Percentiles rank a stretch among this genome's conserved stretches.
These are phyloP conservation scores for Cartodere bifasciata DNA, from an alignment of 2,888 invertebrate genomes.

Conservation along the genomic window DNA sequence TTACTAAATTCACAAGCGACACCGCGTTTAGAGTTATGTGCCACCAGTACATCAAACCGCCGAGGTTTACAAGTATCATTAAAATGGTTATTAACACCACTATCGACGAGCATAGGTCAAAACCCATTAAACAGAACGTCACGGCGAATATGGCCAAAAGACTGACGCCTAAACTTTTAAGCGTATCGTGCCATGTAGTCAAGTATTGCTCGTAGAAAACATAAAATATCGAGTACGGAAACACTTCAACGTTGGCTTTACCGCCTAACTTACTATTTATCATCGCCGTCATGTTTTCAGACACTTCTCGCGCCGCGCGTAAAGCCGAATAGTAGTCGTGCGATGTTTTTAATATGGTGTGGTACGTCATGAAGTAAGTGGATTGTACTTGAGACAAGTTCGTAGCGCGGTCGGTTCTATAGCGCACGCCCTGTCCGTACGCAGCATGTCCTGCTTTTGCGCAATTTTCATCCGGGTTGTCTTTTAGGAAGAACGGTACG, in stretches of 20 bases:
- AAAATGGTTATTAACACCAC: slow-evolving; percentile 83
- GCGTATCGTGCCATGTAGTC: slow-evolving; percentile 86
- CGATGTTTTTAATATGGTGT: slow-evolving; percentile 81
- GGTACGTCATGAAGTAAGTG: slow-evolving; percentile 90
- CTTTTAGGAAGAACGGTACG: slow-evolving; percentile 69
- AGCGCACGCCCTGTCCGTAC: slow-evolving; percentile 62
- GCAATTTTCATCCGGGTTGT: slow-evolving; percentile 63
- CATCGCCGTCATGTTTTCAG: slow-evolving; percentile 62
- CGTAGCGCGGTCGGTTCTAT: slow-evolving; percentile 31
- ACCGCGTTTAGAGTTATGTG: slow-evolving; percentile 91
- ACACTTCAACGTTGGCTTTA: slow-evolving; percentile 39
- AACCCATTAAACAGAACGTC: slow-evolving; percentile 83
- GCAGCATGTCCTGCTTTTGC: slow-evolving; percentile 80
- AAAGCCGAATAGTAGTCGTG: slow-evolving; percentile 83
- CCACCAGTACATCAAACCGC: slow-evolving; percentile 97
- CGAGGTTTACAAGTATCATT: slow-evolving; percentile 86
- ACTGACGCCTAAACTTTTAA: slow-evolving; percentile 78
- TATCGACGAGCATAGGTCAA: slow-evolving; percentile 82
- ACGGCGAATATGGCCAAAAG: slow-evolving; percentile 88
- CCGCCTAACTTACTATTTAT: slow-evolving; percentile 49
- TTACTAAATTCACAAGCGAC: slow-evolving; percentile 91
- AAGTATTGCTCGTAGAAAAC: slow-evolving; percentile 99
- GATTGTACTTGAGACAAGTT: slow-evolving; percentile 48
- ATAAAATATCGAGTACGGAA: slow-evolving; percentile 90
- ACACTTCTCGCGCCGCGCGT: slow-evolving; percentile 54